Evolutionary conservation across 2,113 vertebrate species (phyloP), one percentile per base, ranked within the genome.

Genomic region (Halichoeres trimaculatus): DNA sequence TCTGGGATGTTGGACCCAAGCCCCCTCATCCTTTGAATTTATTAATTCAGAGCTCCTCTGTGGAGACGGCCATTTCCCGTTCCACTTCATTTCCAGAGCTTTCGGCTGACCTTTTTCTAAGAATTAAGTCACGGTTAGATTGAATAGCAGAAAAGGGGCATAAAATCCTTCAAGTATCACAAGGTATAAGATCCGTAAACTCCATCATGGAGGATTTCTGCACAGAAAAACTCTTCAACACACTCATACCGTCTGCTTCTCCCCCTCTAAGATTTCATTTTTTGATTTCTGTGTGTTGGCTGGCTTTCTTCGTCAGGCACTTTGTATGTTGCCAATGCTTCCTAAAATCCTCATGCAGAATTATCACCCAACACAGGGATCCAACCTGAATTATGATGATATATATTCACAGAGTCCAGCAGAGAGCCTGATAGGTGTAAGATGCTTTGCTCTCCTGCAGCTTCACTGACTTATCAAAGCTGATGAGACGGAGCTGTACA

Each of bases 11-110:
- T 60, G n/a, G 19, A 52, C 35, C 70, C 19, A 1, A 63, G 23
- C 36, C 48, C 70, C 38, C 56, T 80, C 61, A 74, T 78, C 24
- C 66, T 10, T 61, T 76, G 13, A 76, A 81, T 68, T 77, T 17
- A 61, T 53, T n/a, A 60, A 76, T 60, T 54, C 51, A 55, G 52
- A 24, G 23, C 57, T 48, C 24, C 24, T 36, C 36, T n/a, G 13
- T 22, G 34, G 38, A 80, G 56, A 40, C 53, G 74, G 14, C 24
- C 24, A 64, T 74, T 76, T 68, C 10, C 34, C 26, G 61, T 57
- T 41, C 47, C 48, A 74, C 50, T 52, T 23, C 20, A 55, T 35
- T 14, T 20, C 26, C 45, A 74, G 53, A 70, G 70, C 40, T 74
- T 45, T 61, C 22, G 8, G 14, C 14, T 2, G 8, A 56, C 20